Evolutionary conservation across 2,888 invertebrate species (phyloP), one percentile per base, ranked within the genome.

Genomic region (Adela reaumurella): DNA sequence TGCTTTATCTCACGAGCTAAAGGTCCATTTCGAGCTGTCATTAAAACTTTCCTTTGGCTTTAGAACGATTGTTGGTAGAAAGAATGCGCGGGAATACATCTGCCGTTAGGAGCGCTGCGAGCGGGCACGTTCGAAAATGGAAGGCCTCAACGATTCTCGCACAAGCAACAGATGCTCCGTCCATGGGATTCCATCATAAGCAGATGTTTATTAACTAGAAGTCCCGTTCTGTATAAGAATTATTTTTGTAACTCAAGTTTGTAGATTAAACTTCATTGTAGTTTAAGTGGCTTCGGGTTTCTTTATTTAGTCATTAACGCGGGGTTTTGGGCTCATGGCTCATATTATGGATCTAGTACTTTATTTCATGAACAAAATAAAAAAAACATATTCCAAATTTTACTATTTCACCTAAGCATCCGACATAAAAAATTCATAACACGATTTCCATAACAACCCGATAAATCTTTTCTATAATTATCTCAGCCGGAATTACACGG

Each of bases 141-240:
- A 43, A 18, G 17, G 19, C 10, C 43, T 18, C 41, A 19, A 19
- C 48, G 35, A 43, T 57, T 61, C 63, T 61, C 62, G 62, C 62
- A 59, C 59, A n/a, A n/a, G 62, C 60, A 74, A 74, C 78, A 78
- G 77, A 78, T 78, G 78, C 71, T 74, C 70, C 71, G 68, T 67
- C 64, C 14, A 35, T 35, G 74, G 74, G 42, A 77, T 74, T 74
- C 74, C 67, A 65, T 60, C 63, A 35, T 24, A 68, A 70, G 76
- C 78, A 78, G 76, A 70, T 78, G 78, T 73, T 74, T 68, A 69
- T 68, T 70, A 73, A 74, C 42, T 45, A 43, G 42, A 17, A 29
- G 49, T 54, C 55, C 51, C 48, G n/a, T n/a, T n/a, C 51, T 52
- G 54, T 52, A 47, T 51, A 45, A 14, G 35, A 35, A 35, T 71